Percentiles rank a stretch among this genome's conserved stretches.
phyloP scores from a whole-genome alignment of 1,140 invertebrate genomes.

The Phortica variegata region DNA sequence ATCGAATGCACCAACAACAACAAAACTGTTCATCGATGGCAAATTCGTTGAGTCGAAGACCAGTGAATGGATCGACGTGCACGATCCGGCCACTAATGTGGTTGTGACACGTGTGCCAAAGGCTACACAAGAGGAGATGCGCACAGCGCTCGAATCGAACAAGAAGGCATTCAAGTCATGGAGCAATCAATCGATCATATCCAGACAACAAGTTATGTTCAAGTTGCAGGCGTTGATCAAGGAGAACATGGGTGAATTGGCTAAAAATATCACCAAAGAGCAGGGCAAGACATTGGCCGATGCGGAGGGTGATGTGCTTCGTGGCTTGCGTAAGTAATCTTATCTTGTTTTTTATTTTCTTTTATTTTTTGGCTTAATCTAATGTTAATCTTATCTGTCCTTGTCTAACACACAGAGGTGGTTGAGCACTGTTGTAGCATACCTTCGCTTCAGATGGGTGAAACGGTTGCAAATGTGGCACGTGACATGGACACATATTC shows the following conservation, averaged over 20 bases:
- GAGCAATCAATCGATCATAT: conserved; percentile 90
- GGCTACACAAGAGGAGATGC: conserved; percentile 88
- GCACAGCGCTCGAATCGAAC: conserved; percentile 82
- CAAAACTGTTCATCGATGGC: conserved; percentile 94
- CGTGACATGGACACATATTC: conserved; percentile 93
- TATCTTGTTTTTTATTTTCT: not conserved
- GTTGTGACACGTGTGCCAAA: conserved; percentile 86
- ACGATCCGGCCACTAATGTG: conserved; percentile 91
- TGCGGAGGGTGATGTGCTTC: conserved; percentile 96
- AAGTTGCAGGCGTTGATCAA: conserved; percentile 69
- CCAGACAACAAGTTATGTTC: conserved; percentile 95
- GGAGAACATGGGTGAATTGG: conserved; percentile 79
- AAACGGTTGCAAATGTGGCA: conserved; percentile 86
- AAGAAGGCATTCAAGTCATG: conserved; percentile 78
- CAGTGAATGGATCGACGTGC: conserved; percentile 89
- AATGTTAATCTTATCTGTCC: conserved; percentile 1
- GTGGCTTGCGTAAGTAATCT: conserved; percentile 85
- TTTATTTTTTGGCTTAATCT: conserved; percentile 3
- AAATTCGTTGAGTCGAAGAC: conserved; percentile 93
- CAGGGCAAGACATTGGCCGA: conserved; percentile 97
- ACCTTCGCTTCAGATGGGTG: conserved; percentile 87
- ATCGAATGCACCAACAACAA: conserved; percentile 62
- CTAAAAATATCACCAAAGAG: conserved; percentile 90
- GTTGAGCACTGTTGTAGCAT: conserved; percentile 96
- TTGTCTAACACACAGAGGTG: conserved; percentile 74